Conservation (phyloP, 2,888 invertebrate genomes). For the Tinea trinotella region DNA sequence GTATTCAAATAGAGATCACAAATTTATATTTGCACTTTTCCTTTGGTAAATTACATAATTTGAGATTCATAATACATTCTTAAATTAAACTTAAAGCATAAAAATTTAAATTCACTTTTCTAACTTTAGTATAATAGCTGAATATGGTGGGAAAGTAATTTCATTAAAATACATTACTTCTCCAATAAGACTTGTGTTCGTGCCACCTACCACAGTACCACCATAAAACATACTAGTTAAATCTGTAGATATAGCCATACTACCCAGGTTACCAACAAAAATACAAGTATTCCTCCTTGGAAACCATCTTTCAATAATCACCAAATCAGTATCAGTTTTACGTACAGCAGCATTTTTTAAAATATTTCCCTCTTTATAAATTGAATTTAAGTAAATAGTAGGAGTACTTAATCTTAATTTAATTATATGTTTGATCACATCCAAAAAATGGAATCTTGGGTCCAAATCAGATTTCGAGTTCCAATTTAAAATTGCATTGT, state of each 20-base stretch:
- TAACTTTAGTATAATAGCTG: constrained; percentile 55
- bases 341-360: constrained; percentile 79
- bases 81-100: too few relatives aligned
- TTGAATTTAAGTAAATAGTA: constrained; percentile 80
- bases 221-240: constrained; percentile 83
- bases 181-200: constrained; percentile 49
- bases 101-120: constrained; percentile 39
- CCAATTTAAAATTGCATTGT: constrained; percentile 71
- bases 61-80: background rate
- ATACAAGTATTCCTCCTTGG: constrained; percentile 84
- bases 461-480: constrained; percentile 68
- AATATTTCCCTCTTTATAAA: constrained; percentile 75
- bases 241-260: constrained; percentile 74
- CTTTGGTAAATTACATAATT: background rate
- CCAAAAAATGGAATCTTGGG: constrained; percentile 63
- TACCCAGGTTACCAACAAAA: constrained; percentile 81
- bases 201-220: constrained; percentile 68
- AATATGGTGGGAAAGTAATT: constrained; percentile 55
- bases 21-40: background rate
- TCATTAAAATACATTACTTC: constrained; percentile 54
- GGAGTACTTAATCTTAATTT: constrained; percentile 75
- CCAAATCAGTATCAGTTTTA: constrained; percentile 74
- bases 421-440: constrained; percentile 73
- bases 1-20: background rate
- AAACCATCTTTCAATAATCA: constrained; percentile 83